These are phyloP conservation scores for Trachops cirrhosus DNA, from an alignment of 2,797 vertebrate genomes.

Conservation along the genomic window DNA sequence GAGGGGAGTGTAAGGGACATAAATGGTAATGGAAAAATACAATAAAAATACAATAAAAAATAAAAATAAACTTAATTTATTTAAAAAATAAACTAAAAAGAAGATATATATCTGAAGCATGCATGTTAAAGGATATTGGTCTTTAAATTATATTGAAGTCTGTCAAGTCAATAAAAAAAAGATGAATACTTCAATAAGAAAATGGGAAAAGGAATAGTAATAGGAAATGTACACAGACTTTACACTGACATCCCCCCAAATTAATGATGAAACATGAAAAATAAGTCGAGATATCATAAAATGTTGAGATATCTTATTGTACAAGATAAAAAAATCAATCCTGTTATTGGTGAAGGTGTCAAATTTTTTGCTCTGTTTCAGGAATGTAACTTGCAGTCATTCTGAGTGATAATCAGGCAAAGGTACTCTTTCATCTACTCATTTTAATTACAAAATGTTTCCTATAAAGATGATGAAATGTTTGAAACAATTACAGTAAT, in stretches of 20 bases:
- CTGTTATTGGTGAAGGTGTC: neutral
- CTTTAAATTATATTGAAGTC: neutral
- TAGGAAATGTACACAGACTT: neutral
- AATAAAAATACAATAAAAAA: neutral
- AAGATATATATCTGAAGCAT: neutral
- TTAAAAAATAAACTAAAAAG: neutral
- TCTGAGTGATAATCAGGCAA: constrained; percentile 17
- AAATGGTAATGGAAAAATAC: neutral
- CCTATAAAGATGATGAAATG: neutral
- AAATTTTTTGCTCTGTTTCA: neutral
- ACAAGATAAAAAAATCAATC: neutral
- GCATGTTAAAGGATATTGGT: neutral
- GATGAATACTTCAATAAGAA: neutral
- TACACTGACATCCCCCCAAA: neutral
- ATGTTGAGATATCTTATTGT: neutral
- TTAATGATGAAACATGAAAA: constrained; percentile 27
- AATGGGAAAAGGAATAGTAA: neutral
- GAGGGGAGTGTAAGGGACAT: neutral
- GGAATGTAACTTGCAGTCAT: neutral
- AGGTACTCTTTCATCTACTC: neutral
- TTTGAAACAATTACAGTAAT: neutral
- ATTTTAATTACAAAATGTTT: neutral
- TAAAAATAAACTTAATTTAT: neutral
- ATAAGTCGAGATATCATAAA: neutral
- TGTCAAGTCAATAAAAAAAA: neutral